These are phyloP conservation scores for Thera obeliscata DNA, from an alignment of 2,888 invertebrate genomes.

Conservation along the genomic window DNA sequence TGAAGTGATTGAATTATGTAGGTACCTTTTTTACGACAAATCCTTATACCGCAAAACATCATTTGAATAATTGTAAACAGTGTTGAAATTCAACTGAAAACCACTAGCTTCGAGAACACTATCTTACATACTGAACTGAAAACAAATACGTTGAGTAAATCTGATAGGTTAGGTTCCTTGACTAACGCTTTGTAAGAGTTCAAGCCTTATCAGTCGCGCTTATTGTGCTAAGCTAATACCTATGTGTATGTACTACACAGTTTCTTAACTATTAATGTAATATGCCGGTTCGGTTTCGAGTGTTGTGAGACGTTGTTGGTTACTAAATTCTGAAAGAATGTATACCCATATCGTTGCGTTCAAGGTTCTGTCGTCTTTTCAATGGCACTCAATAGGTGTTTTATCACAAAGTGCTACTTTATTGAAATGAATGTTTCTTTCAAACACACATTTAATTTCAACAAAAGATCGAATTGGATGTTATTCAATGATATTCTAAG, in stretches of 20 bases:
- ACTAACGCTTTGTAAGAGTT: constrained; percentile 40
- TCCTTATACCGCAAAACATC: constrained; percentile 66
- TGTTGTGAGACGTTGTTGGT: constrained; percentile 16
- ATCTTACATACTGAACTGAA: constrained; percentile 73
- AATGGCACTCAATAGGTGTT: constrained; percentile 27
- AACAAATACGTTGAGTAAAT: constrained; percentile 51
- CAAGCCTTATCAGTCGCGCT: constrained; percentile 65
- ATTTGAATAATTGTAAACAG: constrained; percentile 39
- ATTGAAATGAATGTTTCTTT: constrained; percentile 29
- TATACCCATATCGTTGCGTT: constrained; percentile 2
- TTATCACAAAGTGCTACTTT: constrained; percentile 17
- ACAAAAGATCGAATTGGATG: not conserved
- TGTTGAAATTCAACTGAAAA: constrained; percentile 54
- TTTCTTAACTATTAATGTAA: constrained; percentile 11
- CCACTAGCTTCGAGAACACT: constrained; percentile 68
- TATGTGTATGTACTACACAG: constrained; percentile 13
- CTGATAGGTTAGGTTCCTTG: constrained; percentile 46
- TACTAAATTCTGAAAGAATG: constrained; percentile 14
- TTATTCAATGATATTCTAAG: not conserved
- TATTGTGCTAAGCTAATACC: constrained; percentile 35
- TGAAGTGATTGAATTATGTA: too few relatives aligned
- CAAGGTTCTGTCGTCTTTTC: constrained; percentile 28
- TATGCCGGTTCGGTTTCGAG: constrained; percentile 17
- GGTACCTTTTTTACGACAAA: constrained; percentile 65
- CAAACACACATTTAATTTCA: constrained; percentile 19